Evolutionary conservation across 2,797 vertebrate genomes (phyloP).

Genomic region (Gambelia wislizenii): DNA sequence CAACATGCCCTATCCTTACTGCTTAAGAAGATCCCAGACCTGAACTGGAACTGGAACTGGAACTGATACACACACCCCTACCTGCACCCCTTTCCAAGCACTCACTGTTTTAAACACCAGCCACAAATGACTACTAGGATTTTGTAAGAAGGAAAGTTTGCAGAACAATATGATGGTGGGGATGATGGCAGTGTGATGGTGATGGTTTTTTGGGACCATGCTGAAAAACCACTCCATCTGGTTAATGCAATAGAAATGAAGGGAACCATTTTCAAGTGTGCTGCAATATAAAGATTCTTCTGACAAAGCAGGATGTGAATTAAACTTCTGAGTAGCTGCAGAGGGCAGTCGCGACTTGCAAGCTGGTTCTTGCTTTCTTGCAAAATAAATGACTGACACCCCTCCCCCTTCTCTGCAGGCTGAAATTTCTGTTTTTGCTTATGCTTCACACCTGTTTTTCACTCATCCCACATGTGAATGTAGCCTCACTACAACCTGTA

Average conservation of each 20-base stretch:
- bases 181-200: neutral
- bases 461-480: conserved; percentile 34
- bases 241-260: neutral
- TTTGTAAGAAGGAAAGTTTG: neutral
- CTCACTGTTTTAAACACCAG: neutral
- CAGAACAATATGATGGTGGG: neutral
- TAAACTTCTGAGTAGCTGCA: conserved; percentile 38
- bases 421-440: neutral
- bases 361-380: neutral
- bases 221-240: neutral
- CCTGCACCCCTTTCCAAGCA: neutral
- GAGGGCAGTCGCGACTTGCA: conserved; percentile 65
- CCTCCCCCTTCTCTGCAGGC: neutral
- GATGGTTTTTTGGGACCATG: neutral
- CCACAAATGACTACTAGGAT: neutral
- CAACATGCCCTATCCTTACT: neutral
- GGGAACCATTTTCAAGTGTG: neutral
- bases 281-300: neutral
- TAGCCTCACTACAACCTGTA: conserved; percentile 33
- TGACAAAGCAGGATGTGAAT: neutral
- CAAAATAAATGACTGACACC: neutral
- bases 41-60: neutral
- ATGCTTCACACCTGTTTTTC: conserved; percentile 40
- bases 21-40: neutral
- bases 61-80: too few relatives aligned